A percentile compares a stretch with the other conserved stretches of the same genome.
phyloP scores from a whole-genome alignment of 2,113 vertebrate genomes.

The Vidua chalybeata region DNA sequence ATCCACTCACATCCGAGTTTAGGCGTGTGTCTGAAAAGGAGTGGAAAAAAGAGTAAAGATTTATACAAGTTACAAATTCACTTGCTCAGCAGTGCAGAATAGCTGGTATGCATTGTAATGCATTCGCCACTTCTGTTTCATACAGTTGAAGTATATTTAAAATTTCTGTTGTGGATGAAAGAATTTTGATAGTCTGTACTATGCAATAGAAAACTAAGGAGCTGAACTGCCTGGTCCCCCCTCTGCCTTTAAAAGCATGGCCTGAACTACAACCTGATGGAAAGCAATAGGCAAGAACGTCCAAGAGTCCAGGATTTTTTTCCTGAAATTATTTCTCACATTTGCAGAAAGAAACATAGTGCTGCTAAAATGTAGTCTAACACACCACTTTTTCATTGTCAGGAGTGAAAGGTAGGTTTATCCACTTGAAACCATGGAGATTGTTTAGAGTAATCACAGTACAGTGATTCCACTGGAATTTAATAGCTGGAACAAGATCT shows the following conservation, averaged over 20 bases:
- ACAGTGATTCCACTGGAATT: neutral
- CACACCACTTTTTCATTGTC: neutral
- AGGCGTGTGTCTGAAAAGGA: neutral
- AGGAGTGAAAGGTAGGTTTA: neutral
- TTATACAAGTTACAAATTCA: neutral
- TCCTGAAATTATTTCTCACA: neutral
- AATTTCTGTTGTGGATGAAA: neutral
- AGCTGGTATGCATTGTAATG: neutral
- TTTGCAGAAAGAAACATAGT: neutral
- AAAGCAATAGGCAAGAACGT: neutral
- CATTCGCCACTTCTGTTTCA: neutral
- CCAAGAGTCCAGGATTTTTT: neutral
- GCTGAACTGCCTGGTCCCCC: neutral
- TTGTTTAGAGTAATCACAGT: neutral
- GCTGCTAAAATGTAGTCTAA: neutral
- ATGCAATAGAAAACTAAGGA: neutral
- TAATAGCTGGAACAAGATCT: neutral
- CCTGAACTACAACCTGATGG: neutral
- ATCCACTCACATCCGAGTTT: neutral
- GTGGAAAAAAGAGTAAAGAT: neutral
- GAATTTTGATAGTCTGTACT: neutral
- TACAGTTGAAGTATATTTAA: neutral
- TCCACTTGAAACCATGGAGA: neutral
- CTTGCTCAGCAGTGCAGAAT: slow-evolving; percentile 5
- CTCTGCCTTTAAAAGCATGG: neutral